phyloP scores from a whole-genome alignment of 1,140 invertebrate genomes.

The Caenorhabditis remanei region DNA sequence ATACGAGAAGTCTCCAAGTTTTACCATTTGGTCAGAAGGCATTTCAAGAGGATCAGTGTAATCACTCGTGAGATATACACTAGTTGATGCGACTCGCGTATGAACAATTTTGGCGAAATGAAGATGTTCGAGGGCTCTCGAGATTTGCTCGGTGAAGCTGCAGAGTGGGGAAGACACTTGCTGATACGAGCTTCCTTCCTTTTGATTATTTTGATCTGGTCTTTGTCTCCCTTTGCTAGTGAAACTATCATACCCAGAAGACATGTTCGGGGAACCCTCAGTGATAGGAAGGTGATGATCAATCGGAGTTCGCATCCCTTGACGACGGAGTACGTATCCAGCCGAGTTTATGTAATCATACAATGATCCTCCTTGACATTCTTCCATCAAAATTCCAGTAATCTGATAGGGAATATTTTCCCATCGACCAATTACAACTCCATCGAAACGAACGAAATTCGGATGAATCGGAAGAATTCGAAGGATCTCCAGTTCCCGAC shows the following conservation, averaged over 20 bases:
- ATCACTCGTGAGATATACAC: neutral
- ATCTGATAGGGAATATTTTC: neutral
- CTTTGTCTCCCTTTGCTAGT: neutral
- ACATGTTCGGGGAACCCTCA: neutral
- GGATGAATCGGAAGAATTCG: neutral
- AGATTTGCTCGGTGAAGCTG: neutral
- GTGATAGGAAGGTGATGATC: neutral
- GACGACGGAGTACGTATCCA: neutral
- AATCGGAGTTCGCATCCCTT: neutral
- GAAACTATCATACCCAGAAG: conserved; percentile 6
- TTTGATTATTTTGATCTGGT: neutral
- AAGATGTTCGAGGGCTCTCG: neutral
- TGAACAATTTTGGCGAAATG: neutral
- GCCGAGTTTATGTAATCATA: neutral
- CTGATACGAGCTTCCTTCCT: neutral
- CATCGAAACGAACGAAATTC: conserved; percentile 11
- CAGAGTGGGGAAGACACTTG: neutral
- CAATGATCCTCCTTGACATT: neutral
- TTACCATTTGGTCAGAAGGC: neutral
- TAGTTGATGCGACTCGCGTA: neutral
- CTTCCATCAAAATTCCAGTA: conserved; percentile 15
- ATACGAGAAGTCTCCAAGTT: neutral
- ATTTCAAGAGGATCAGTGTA: neutral
- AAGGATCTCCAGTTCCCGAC: conserved; percentile 1
- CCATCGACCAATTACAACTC: conserved; percentile 41